phyloP scores from a whole-genome alignment of 2,888 invertebrate species.

The Calliopum simillimum region DNA sequence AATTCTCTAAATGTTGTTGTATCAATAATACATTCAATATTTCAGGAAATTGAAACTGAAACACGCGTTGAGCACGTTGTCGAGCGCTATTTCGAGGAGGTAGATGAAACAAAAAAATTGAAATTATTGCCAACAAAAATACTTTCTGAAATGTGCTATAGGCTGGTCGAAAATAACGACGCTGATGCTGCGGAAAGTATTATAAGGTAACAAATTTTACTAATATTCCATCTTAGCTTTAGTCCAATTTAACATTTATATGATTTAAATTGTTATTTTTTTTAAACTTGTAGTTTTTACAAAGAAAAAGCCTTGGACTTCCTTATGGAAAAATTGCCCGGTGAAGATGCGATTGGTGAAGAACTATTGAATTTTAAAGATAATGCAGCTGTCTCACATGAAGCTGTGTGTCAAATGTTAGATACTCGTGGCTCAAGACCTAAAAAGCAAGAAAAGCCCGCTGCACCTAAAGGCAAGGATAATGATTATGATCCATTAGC shows the following conservation, averaged over 20 bases:
- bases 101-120: conserved; percentile 71
- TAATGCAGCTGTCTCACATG: conserved; percentile 53
- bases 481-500: conserved; percentile 18
- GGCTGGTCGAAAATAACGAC: conserved; percentile 75
- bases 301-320: conserved; percentile 69
- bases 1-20: no score
- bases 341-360: conserved; percentile 68
- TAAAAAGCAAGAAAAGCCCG: conserved; percentile 14
- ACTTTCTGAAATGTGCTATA: conserved; percentile 79
- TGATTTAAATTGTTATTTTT: not conserved
- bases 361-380: conserved; percentile 69
- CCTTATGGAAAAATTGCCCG: conserved; percentile 68
- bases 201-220: conserved; percentile 66
- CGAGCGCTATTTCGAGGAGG: conserved; percentile 72
- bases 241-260: not conserved
- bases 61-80: conserved; percentile 72
- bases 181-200: conserved; percentile 70
- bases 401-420: conserved; percentile 56
- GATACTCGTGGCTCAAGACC: conserved; percentile 47
- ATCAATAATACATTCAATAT: no score
- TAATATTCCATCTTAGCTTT: not conserved
- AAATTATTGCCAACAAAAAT: conserved; percentile 80
- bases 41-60: conserved; percentile 57
- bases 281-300: conserved; percentile 67
- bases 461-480: conserved; percentile 22